Evolutionary conservation across 2,888 invertebrate species (phyloP), one percentile per base, ranked within the genome.

Genomic region (Nephrotoma appendiculata): DNA sequence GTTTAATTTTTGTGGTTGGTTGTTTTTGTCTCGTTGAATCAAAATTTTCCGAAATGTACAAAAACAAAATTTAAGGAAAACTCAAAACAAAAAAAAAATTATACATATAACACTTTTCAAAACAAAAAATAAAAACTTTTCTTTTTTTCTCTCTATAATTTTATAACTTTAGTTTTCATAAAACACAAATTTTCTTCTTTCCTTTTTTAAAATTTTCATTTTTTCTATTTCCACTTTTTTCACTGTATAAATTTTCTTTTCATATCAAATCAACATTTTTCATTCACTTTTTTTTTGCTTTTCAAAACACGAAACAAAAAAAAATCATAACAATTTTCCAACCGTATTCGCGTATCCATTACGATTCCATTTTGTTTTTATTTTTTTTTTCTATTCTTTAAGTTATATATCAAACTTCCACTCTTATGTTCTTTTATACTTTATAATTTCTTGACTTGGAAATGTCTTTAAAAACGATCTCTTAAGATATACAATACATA

Each of bases 341-440:
- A 71, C 71, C 71, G 71, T 71, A 71, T 84, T 84, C 84, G 84
- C 84, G 84, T 84, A 84, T 84, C 84, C 84, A 84, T 84, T 84
- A 42, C 84, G 71, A 71, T 71, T 71, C 71, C 71, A 71, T 71
- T 71, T 71, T 71, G 71, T 71, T 71, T 71, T 71, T 71, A 31
- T 71, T 19, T 71, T 71, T 71, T n/a, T 71, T 48, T 48, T 48
- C 12, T 71, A 71, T 71, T 71, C 71, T 71, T 71, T 71, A 71
- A 71, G 31, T 71, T 71, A 71, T 31, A 71, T 71, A 83, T 41
- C 6, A 42, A 83, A 84, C 84, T 84, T 84, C 84, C 84, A 84
- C 43, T 84, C 84, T 43, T 84, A 15, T 41, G 41, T 41, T 42
- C 15, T 84, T 42, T 84, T 84, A 84, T 84, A 42, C 41, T 42